Evolutionary conservation across 2,888 invertebrate species (phyloP), one percentile per base, ranked within the genome.

Genomic region (Alcis repandata): DNA sequence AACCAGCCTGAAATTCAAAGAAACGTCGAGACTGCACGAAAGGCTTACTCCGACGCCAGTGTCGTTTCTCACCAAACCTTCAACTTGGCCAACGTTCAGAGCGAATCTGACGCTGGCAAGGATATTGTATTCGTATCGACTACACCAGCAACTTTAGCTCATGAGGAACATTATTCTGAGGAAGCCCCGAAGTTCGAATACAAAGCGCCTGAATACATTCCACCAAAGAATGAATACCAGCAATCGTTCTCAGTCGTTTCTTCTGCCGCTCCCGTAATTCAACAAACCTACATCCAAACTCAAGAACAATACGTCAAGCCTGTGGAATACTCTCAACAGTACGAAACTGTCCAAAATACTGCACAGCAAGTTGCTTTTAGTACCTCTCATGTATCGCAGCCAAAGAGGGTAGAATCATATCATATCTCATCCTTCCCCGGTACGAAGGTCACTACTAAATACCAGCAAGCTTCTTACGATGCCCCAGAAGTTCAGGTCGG

Each of bases 1-100:
- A 86, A 73, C 58, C 90, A 91, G 71, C 92, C 92, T 6, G 92
- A 91, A 83, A 89, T 90, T 51, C 91, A 91, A 76, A 83, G 88
- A 66, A 84, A 86, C 49, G 63, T 82, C 41, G 88, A 88, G 71
- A 77, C 80, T 32, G 78, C 79, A 4, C 84, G 79, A 52, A 67
- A 78, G 40, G 80, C 79, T 13, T 91, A 92, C 69, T 92, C 91
- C 27, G 92, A 91, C 62, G 91, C 91, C 15, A 89, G 81, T 70
- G 74, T 84, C 17, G 91, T 93, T 22, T 93, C 93, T 22, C 91
- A 91, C 67, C 92, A 93, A 82, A 81, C 83, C 7, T 89, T 88
- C 74, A 87, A 91, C 67, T 86, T 87, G 63, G 74, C 78, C 10
- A 67, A 60, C 22, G 62, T 45, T 10, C 65, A 85, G 3, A 74